phyloP scores from a whole-genome alignment of 2,888 invertebrate genomes.

The Plusia festucae region DNA sequence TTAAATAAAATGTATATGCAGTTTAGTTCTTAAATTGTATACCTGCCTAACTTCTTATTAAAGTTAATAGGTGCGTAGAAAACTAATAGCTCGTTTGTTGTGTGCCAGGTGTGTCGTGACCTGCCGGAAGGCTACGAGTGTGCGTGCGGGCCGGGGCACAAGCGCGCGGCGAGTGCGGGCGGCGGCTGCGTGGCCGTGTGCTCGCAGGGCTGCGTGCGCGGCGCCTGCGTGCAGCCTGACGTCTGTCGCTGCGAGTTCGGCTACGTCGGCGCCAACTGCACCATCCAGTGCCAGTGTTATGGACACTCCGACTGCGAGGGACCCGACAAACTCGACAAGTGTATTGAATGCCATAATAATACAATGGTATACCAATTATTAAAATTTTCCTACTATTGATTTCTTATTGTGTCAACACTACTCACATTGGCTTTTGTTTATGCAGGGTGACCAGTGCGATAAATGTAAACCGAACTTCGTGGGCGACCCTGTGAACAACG shows the following conservation, averaged over 20 bases:
- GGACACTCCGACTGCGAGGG: slow-evolving; percentile 97
- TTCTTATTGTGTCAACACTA: background rate
- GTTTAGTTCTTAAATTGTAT: too few relatives aligned
- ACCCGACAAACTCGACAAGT: slow-evolving; percentile 94
- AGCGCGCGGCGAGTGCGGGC: slow-evolving; percentile 83
- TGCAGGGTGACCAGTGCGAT: slow-evolving; percentile 95
- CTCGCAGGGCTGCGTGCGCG: slow-evolving; percentile 95
- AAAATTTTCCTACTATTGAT: background rate
- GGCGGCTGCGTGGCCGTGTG: slow-evolving; percentile 93
- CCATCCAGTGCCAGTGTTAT: slow-evolving; percentile 98
- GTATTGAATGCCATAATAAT: slow-evolving; percentile 96
- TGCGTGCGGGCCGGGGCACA: slow-evolving; percentile 92
- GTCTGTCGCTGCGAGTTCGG: slow-evolving; percentile 97
- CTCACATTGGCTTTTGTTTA: background rate
- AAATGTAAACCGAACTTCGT: slow-evolving; percentile 97
- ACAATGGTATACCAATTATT: slow-evolving; percentile 91
- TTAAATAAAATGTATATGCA: too few relatives aligned
- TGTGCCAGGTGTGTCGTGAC: slow-evolving; percentile 93
- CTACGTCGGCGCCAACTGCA: slow-evolving; percentile 98
- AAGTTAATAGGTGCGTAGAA: background rate
- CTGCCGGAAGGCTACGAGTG: slow-evolving; percentile 95
- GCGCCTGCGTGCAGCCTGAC: slow-evolving; percentile 94
- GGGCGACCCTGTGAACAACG: slow-evolving; percentile 96
- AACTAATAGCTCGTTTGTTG: background rate
- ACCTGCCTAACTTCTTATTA: background rate